phyloP scores from a whole-genome alignment of 1,140 invertebrate genomes.

The Drosophila pectinifera region DNA sequence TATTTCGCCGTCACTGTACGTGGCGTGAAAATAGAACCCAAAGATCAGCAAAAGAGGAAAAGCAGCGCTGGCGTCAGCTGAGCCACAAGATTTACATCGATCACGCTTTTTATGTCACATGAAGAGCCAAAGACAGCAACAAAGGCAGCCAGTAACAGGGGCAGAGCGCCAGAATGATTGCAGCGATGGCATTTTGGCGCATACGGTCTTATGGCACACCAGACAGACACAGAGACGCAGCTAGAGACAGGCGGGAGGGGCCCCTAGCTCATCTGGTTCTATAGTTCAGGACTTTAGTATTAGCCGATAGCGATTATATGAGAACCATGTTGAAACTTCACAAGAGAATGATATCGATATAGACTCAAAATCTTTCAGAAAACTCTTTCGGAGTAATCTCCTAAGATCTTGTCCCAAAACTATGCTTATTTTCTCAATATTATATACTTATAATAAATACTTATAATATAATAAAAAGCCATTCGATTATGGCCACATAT shows the following conservation, averaged over 20 bases:
- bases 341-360: neutral
- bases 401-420: neutral
- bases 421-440: too few species aligned
- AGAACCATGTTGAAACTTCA: neutral
- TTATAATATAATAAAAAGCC: too few species aligned
- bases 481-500: too few species aligned
- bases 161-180: slow-evolving; percentile 39
- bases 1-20: slow-evolving; percentile 17
- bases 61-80: slow-evolving; percentile 58
- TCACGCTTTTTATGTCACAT: slow-evolving; percentile 83
- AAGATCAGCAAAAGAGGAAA: slow-evolving; percentile 59
- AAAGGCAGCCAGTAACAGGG: slow-evolving; percentile 10
- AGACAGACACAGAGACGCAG: slow-evolving; percentile 13
- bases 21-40: slow-evolving; percentile 68
- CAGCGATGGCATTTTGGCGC: slow-evolving; percentile 59
- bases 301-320: neutral
- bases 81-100: slow-evolving; percentile 76
- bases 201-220: slow-evolving; percentile 69
- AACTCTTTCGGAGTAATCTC: neutral
- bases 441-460: too few species aligned
- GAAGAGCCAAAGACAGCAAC: slow-evolving; percentile 42
- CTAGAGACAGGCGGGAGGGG: neutral
- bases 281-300: neutral
- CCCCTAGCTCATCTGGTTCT: slow-evolving; percentile 13
- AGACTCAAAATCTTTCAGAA: neutral